These are phyloP conservation scores for Myripristis jacobus DNA, from an alignment of 2,797 vertebrate species.

Conservation along the genomic window DNA sequence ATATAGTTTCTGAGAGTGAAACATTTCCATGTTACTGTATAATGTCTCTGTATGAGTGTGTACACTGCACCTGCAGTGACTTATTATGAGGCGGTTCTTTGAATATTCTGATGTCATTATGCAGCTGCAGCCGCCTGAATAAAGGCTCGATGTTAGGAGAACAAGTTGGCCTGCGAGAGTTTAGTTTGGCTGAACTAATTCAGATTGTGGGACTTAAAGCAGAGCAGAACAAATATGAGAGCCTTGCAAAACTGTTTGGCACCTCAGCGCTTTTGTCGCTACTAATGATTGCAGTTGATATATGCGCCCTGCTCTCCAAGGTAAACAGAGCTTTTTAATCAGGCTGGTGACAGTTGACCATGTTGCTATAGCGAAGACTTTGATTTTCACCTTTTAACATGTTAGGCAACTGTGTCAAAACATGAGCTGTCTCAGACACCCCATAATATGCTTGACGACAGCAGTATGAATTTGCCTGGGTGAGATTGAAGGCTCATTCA, in stretches of 20 bases:
- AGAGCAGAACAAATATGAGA: slow-evolving; percentile 47
- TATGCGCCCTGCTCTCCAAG: slow-evolving; percentile 62
- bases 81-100: slow-evolving; percentile 19
- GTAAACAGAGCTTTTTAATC: slow-evolving; percentile 73
- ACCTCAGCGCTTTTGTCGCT: slow-evolving; percentile 55
- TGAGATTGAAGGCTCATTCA: slow-evolving; percentile 46
- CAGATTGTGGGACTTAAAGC: neutral
- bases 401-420: slow-evolving; percentile 64
- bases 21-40: slow-evolving; percentile 13
- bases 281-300: slow-evolving; percentile 63
- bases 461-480: slow-evolving; percentile 23
- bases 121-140: slow-evolving; percentile 53
- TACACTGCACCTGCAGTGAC: slow-evolving; percentile 37
- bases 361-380: slow-evolving; percentile 62
- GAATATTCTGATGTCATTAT: slow-evolving; percentile 60
- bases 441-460: slow-evolving; percentile 44
- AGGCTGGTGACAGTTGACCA: slow-evolving; percentile 60
- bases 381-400: slow-evolving; percentile 62
- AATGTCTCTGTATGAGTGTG: slow-evolving; percentile 3
- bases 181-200: slow-evolving; percentile 61
- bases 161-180: slow-evolving; percentile 40
- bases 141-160: slow-evolving; percentile 23
- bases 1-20: neutral
- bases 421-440: slow-evolving; percentile 48
- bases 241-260: slow-evolving; percentile 60